Conservation (phyloP, 1,140 invertebrate genomes). For the Varroa destructor region DNA sequence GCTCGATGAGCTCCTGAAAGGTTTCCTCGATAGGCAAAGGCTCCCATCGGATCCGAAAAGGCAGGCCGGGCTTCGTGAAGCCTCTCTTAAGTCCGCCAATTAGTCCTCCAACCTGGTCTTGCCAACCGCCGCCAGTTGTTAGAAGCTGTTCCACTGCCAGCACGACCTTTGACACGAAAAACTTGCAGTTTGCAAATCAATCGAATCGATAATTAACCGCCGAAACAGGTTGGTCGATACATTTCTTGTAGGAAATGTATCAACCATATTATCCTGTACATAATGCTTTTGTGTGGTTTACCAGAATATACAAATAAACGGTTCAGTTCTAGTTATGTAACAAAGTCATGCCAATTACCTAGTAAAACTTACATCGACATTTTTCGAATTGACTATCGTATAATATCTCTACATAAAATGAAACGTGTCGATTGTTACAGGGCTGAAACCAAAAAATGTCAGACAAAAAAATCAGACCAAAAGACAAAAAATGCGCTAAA, state of each 20-base stretch:
- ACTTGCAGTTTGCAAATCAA: not conserved
- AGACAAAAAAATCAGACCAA: too few relatives aligned
- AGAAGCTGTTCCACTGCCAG: constrained; percentile 46
- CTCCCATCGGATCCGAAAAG: constrained; percentile 39
- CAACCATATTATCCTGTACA: too few relatives aligned
- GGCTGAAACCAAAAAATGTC: not conserved
- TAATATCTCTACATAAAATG: not conserved
- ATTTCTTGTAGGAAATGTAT: not conserved
- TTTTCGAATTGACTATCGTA: too few relatives aligned
- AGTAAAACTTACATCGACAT: too few relatives aligned
- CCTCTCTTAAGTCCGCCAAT: constrained; percentile 43
- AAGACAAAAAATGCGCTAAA: too few relatives aligned
- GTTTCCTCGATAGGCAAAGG: constrained; percentile 37
- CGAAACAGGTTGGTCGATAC: constrained; percentile 13
- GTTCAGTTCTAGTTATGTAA: too few relatives aligned
- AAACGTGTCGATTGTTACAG: not conserved
- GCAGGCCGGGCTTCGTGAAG: constrained; percentile 39
- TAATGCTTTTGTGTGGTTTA: too few relatives aligned
- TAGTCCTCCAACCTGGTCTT: constrained; percentile 47
- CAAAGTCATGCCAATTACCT: too few relatives aligned
- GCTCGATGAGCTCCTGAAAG: constrained; percentile 40
- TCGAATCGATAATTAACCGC: not conserved
- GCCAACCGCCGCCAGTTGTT: constrained; percentile 49
- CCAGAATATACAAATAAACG: too few relatives aligned
- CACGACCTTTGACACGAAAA: constrained; percentile 31